Base-by-base conservation (phyloP, 2,113 vertebrate species). In the Chiloscyllium plagiosum region DNA sequence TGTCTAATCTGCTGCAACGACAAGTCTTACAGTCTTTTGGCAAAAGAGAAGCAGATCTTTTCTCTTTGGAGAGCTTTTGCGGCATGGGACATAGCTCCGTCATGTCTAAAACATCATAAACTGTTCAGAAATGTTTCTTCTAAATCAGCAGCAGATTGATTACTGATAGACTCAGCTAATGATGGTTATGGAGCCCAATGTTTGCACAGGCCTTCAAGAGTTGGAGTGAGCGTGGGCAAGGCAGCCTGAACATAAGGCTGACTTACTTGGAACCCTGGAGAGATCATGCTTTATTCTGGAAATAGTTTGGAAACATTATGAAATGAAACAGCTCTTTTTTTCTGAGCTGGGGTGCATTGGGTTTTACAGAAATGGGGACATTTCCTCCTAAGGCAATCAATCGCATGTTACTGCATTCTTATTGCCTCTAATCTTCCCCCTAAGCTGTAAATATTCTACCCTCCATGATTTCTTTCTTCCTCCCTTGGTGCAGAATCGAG, bases 21-120 rank as follows among this genome's bases (percentile, higher is more conserved):
- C 56, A 4, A 68, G 61, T n/a, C 61, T 66, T 15, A 33, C 4
- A 33, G 52, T 17, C 56, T 24, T 89, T 93, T 93, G 89, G 61
- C 89, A 93, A n/a, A 87, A 37, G 17, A 20, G 89, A 93, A n/a
- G 61, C 61, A 37, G 61, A 93, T 66, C n/a, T n/a, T 93, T 93
- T 66, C 29, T 37, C 52, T 10, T 66, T 65, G 56, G 61, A 68
- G 61, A 66, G 33, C 56, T 66, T 19, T 33, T 37, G 61, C 3
- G 33, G 89, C 89, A 93, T 37, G 33, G 33, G 61, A 66, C 15
- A 61, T 7, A 66, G 20, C 66, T 92, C 56, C 89, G 22, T 66
- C 0, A 22, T 5, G 10, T 66, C 66, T 66, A 17, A 33, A 17
- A 22, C 19, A 22, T 42, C 22, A 93, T 37, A 68, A 37, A 68